Evolutionary conservation across 2,888 invertebrate genomes (phyloP).

Genomic region (Teleiodes luculella): DNA sequence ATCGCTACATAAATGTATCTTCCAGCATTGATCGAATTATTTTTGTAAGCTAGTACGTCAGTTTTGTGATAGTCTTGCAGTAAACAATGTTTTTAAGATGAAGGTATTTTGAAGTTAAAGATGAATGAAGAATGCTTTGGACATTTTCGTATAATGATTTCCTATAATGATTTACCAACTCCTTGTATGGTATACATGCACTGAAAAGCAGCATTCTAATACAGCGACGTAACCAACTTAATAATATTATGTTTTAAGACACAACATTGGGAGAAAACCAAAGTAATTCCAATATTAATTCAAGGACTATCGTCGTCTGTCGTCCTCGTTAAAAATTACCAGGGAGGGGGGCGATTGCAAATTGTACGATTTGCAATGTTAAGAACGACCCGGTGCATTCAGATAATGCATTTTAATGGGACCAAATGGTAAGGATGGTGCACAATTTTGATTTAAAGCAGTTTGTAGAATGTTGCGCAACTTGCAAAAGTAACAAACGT

Average conservation of each 20-base stretch:
- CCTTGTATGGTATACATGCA: no score
- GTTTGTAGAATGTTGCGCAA: neutral
- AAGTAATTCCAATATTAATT: slow-evolving; percentile 44
- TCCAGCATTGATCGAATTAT: no score
- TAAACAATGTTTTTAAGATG: no score
- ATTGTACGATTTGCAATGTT: slow-evolving; percentile 74
- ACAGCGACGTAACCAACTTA: neutral
- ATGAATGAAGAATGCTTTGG: no score
- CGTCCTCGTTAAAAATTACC: slow-evolving; percentile 74
- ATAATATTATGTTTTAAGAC: neutral
- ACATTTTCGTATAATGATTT: no score
- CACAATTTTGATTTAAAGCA: neutral
- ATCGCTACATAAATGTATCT: slow-evolving; percentile 39
- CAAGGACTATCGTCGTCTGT: slow-evolving; percentile 60
- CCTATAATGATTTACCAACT: no score
- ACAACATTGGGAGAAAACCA: neutral
- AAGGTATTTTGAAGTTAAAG: no score
- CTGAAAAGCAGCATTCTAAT: no score
- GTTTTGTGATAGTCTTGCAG: no score
- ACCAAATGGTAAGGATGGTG: slow-evolving; percentile 52
- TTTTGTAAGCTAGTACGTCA: no score
- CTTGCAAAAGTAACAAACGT: neutral
- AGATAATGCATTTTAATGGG: slow-evolving; percentile 80
- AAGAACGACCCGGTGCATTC: slow-evolving; percentile 60
- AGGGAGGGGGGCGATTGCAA: slow-evolving; percentile 60